Percentiles rank a stretch among this genome's conserved stretches.
phyloP scores from a whole-genome alignment of 2,113 vertebrate genomes.

The Arizona elegans region DNA sequence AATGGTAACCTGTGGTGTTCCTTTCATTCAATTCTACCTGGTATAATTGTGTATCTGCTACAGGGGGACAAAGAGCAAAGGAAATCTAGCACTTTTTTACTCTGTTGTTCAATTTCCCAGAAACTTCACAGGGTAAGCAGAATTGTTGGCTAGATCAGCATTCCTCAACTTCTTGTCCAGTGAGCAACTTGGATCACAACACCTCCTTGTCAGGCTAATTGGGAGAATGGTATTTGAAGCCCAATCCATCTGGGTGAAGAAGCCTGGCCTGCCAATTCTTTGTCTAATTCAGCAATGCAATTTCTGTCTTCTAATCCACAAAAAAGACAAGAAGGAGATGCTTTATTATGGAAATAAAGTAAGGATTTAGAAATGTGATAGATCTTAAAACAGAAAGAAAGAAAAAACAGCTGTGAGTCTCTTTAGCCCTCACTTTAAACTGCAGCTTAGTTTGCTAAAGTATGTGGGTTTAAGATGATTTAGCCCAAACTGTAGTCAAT shows the following conservation, averaged over 20 bases:
- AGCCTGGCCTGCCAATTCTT: neutral
- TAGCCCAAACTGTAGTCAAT: conserved; percentile 11
- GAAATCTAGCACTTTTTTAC: neutral
- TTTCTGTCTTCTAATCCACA: neutral
- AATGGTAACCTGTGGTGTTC: neutral
- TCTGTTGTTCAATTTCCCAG: neutral
- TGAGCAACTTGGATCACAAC: neutral
- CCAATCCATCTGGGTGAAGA: neutral
- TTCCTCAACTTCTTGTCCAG: neutral
- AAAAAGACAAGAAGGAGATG: neutral
- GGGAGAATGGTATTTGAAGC: neutral
- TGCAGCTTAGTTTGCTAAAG: conserved; percentile 16
- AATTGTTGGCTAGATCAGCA: neutral
- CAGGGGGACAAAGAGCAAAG: neutral
- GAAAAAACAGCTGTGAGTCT: neutral
- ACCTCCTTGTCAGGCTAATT: neutral
- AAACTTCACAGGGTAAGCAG: neutral
- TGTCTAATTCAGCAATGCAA: neutral
- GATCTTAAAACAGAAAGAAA: neutral
- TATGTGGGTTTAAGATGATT: conserved; percentile 15
- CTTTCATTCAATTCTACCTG: neutral
- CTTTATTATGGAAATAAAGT: neutral
- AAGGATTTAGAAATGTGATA: neutral
- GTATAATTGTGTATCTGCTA: neutral
- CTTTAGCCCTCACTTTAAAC: neutral